Base-by-base conservation (phyloP, 2,113 vertebrate genomes). In the Dissostichus mawsoni region DNA sequence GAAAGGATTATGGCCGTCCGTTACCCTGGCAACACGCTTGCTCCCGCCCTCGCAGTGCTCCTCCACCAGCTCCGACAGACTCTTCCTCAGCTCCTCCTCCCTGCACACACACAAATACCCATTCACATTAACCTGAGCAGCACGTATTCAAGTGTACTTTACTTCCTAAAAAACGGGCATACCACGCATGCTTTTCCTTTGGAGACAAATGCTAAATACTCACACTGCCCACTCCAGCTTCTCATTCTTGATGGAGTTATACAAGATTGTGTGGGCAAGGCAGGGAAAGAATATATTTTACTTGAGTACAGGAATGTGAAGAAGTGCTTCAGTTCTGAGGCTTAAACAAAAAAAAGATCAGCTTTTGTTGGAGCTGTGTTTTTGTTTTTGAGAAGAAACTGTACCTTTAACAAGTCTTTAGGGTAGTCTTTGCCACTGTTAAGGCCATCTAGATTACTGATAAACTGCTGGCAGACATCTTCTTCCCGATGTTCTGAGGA, bases 141-240 rank as follows among this genome's bases (percentile, higher is more conserved):
- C 48, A 63, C 29, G 41, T 36, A 44, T 69, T 78, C 72, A 85
- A 83, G 70, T 58, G 72, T 11, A 63, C 67, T 59, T 41, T 51
- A 47, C 80, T 71, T 56, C 53, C 57, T 6, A 47, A 48, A 67
- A 53, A 50, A 82, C 83, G 44, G 23, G 47, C 52, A 78, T 33
- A 71, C 12, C 17, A 66, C 47, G 55, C 58, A 84, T 75, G 77
- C 69, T 82, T 74, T 65, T 63, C 70, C 73, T 64, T 70, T n/a
- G 9, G 64, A 45, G 45, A 73, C 57, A 62, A 69, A 74, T 25
- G 14, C 48, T 41, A 41, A 41, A 80, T 95, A 98, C 98, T 99
- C 94, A 99, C 98, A 99, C 96, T 74, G 98, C 98, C 98, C 98
- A 99, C 89, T 99, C 97, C 36, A 99, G 96, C 93, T 99, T 99